These are phyloP conservation scores for Drosophila mojavensis DNA, from an alignment of 1,140 invertebrate genomes.

Conservation along the genomic window DNA sequence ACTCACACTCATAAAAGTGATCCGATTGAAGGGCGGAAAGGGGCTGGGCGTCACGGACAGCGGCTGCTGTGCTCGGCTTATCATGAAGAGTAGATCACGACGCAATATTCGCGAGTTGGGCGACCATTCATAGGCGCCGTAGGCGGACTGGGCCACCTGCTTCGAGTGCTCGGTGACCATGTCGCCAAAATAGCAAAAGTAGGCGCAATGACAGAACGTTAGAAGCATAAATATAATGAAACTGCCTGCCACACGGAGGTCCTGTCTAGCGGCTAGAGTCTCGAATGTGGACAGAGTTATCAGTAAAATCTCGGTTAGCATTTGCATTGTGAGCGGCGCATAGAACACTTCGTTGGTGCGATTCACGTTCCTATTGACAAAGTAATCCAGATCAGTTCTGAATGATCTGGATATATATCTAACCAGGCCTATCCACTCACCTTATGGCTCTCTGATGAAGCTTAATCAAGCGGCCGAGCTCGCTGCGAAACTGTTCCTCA, in stretches of 20 bases:
- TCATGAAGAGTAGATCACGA: slow-evolving; percentile 38
- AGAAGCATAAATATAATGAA: slow-evolving; percentile 48
- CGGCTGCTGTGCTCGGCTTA: slow-evolving; percentile 41
- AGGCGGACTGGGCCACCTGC: slow-evolving; percentile 47
- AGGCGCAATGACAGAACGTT: slow-evolving; percentile 39
- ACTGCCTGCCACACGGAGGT: slow-evolving; percentile 37
- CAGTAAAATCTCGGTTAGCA: slow-evolving; percentile 42
- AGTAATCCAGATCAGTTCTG: too few species aligned
- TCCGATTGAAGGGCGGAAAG: slow-evolving; percentile 52
- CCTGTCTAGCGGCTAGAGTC: slow-evolving; percentile 25
- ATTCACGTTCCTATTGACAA: slow-evolving; percentile 30
- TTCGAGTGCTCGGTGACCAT: slow-evolving; percentile 47
- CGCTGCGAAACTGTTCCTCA: not conserved
- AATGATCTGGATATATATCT: too few species aligned
- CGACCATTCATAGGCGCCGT: slow-evolving; percentile 42
- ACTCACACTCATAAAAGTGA: slow-evolving; percentile 55
- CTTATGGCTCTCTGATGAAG: slow-evolving; percentile 51
- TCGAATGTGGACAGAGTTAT: slow-evolving; percentile 52
- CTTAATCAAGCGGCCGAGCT: slow-evolving; percentile 16
- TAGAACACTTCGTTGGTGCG: slow-evolving; percentile 52
- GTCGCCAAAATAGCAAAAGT: slow-evolving; percentile 52
- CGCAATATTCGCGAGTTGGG: slow-evolving; percentile 4
- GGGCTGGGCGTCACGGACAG: slow-evolving; percentile 30
- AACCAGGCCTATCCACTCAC: not conserved
- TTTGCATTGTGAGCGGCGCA: slow-evolving; percentile 40